A percentile compares a stretch with the other conserved stretches of the same genome.
These are phyloP conservation scores for Oreotrochilus melanogaster DNA, from an alignment of 2,113 vertebrate genomes.

Conservation along the genomic window DNA sequence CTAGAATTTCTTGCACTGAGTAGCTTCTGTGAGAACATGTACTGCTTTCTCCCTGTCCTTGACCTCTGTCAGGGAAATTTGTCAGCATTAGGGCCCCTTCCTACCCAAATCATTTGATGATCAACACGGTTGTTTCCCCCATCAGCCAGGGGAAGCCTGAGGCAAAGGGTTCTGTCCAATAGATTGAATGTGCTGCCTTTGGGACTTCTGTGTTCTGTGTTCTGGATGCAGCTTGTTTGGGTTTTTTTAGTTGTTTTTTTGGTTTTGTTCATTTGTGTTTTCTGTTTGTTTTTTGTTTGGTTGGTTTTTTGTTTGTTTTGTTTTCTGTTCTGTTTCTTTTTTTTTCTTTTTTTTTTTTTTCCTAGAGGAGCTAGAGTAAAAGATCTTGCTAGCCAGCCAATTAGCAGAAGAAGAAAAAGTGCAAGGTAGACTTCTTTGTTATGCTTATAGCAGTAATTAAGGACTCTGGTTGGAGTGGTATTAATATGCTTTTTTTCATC, in stretches of 20 bases:
- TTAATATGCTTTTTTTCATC: neutral
- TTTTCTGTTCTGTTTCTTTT: no score
- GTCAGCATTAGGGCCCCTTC: no score
- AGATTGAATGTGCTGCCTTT: neutral
- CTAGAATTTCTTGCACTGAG: neutral
- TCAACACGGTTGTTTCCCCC: fast-evolving
- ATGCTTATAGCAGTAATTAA: neutral
- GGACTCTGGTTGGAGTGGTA: neutral
- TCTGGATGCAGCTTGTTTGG: neutral
- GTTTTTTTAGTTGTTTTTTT: no score
- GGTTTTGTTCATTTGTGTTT: no score
- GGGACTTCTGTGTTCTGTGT: neutral
- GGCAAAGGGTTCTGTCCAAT: neutral
- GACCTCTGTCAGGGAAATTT: neutral
- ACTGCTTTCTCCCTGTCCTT: neutral
- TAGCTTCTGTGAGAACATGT: neutral
- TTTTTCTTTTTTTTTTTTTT: neutral
- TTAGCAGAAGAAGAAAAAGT: neutral
- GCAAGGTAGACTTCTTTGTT: neutral
- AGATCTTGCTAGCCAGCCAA: neutral
- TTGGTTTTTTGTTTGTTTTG: no score
- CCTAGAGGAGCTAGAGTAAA: neutral
- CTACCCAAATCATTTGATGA: no score
- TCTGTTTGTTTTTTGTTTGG: no score
- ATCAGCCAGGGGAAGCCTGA: neutral